Percentiles rank a stretch among this genome's conserved stretches.
Conservation (phyloP, 2,797 vertebrate species). For the Nannoperca australis region DNA sequence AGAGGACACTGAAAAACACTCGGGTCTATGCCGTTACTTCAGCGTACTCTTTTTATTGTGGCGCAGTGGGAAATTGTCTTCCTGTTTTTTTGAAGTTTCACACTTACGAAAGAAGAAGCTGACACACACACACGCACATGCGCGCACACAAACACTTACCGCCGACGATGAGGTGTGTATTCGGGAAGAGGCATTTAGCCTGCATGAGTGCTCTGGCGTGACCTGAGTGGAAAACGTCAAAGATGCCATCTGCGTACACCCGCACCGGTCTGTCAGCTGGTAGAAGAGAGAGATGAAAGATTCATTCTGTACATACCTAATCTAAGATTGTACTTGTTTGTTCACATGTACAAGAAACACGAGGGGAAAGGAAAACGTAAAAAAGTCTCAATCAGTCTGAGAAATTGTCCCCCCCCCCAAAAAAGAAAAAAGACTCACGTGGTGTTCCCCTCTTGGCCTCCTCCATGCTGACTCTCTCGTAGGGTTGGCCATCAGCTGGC, state of each 20-base stretch:
- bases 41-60: not conserved
- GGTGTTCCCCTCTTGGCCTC: conserved; percentile 93
- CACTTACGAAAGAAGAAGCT: not conserved
- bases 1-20: not conserved
- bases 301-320: not conserved
- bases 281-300: conserved; percentile 13
- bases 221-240: conserved; percentile 98
- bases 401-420: too few relatives aligned
- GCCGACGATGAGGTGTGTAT: conserved; percentile 97
- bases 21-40: not conserved
- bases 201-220: conserved; percentile 98
- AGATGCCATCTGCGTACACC: conserved; percentile 98
- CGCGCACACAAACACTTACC: conserved; percentile 78
- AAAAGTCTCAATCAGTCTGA: not conserved
- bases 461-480: conserved; percentile 92
- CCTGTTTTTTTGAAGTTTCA: not conserved
- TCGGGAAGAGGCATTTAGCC: conserved; percentile 97
- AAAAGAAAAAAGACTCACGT: conserved; percentile 84
- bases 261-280: conserved; percentile 93
- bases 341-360: not conserved
- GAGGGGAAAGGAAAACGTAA: not conserved
- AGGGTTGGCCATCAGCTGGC: conserved; percentile 87
- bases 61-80: not conserved
- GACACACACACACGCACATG: not conserved
- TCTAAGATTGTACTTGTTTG: not conserved